phyloP scores from a whole-genome alignment of 2,888 invertebrate genomes.

The Exocentrus adspersus region DNA sequence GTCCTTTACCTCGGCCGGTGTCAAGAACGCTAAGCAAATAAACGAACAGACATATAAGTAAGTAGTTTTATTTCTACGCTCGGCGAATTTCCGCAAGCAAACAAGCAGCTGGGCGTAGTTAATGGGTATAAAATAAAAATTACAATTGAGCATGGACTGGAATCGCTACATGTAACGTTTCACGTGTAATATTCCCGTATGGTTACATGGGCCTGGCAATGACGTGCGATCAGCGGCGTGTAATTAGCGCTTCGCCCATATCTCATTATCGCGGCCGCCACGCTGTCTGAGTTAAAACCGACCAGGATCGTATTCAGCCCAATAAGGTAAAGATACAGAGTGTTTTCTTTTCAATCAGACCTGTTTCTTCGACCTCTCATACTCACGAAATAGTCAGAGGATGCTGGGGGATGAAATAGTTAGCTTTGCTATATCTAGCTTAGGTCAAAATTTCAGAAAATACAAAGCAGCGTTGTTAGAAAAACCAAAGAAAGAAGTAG shows the following conservation, averaged over 20 bases:
- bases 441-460: too few species aligned
- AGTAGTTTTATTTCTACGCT: not conserved
- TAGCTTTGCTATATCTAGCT: too few species aligned
- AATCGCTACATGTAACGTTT: conserved; percentile 7
- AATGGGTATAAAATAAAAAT: conserved; percentile 12
- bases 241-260: conserved; percentile 43
- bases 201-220: conserved; percentile 30
- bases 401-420: too few species aligned
- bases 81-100: conserved; percentile 1
- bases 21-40: not conserved
- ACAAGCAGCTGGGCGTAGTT: not conserved
- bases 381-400: too few species aligned
- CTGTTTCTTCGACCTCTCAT: too few species aligned
- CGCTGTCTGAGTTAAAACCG: conserved; percentile 42
- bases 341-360: too few species aligned
- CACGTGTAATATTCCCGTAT: conserved; percentile 3
- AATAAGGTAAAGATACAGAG: too few species aligned
- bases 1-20: not conserved
- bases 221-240: conserved; percentile 35
- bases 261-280: conserved; percentile 43
- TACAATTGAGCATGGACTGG: conserved; percentile 7
- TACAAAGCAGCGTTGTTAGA: too few species aligned
- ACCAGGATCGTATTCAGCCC: too few species aligned
- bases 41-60: not conserved
- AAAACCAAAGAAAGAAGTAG: too few species aligned